Conservation (phyloP, 2,888 invertebrate species). For the Eutolmus rufibarbis region DNA sequence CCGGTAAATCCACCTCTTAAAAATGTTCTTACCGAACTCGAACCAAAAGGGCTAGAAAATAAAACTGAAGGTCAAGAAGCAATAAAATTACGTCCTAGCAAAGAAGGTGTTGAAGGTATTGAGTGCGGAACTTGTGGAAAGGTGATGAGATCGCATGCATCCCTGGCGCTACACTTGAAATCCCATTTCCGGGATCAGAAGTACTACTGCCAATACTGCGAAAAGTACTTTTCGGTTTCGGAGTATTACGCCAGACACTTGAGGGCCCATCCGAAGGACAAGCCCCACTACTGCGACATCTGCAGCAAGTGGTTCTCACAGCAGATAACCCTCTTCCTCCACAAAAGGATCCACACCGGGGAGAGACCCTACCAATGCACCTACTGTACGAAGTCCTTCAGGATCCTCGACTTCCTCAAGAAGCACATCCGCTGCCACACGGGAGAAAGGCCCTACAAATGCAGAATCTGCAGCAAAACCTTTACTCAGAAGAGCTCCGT, state of each 20-base stretch:
- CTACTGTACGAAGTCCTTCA: neutral
- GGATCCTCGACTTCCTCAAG: conserved; percentile 1
- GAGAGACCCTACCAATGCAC: conserved; percentile 11
- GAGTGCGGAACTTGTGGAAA: conserved; percentile 4
- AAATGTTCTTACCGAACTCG: neutral
- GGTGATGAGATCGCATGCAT: neutral
- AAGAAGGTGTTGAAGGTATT: neutral
- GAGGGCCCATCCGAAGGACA: neutral
- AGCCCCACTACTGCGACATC: neutral
- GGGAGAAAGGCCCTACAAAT: conserved; percentile 14
- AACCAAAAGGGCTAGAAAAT: neutral
- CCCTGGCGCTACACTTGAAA: neutral
- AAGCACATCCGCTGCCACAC: conserved; percentile 29
- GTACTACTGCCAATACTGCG: conserved; percentile 5
- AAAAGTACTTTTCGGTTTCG: neutral
- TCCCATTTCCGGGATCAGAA: neutral
- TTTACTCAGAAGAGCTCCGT: conserved; percentile 6
- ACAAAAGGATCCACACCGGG: neutral
- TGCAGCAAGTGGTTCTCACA: conserved; percentile 13
- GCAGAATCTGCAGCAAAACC: neutral
- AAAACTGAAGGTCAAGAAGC: neutral
- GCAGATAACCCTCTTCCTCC: neutral
- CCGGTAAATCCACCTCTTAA: neutral
- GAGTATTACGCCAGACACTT: neutral
- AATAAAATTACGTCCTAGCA: neutral